Base-by-base conservation (phyloP, 2,888 invertebrate species). In the Xestia rhomboidea region DNA sequence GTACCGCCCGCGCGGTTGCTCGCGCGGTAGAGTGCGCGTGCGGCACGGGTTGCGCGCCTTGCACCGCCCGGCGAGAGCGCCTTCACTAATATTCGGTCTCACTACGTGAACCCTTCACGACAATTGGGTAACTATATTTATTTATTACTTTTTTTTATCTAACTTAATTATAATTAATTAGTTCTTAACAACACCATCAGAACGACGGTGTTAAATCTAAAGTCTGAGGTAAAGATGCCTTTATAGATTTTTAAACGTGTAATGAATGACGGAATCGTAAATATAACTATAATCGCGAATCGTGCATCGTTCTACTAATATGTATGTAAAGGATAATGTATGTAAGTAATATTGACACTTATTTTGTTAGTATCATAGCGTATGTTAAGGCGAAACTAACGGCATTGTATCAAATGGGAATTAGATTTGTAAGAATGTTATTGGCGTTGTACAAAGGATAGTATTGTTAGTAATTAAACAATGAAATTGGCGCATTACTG, bases 161-260 rank as follows among this genome's bases (percentile, higher is more conserved):
- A 95, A 95, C 94, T 95, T 95, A 95, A 95, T 93, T 93, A 93
- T 94, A 94, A 93, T 91, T 91, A 94, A 94, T 94, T 96, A 96
- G 95, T 94, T 94, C 88, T 91, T 95, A 95, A 92, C 90, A 90
- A 90, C 96, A 95, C 95, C 95, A 94, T 95, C 94, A 93, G 91
- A 93, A 93, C 93, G 95, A 93, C 91, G 96, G 96, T 95, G 96
- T 95, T 93, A 94, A 96, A 95, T 95, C 95, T 96, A 95, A 96
- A 96, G 96, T 96, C 96, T 96, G 96, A 96, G 96, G 96, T 96
- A 94, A 96, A 95, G 96, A 96, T 96, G 96, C 96, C 96, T 96
- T 96, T 95, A 94, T 96, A 96, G 96, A 96, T 96, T 96, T 95
- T 95, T 95, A 95, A 96, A 94, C 93, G 90, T 92, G 91, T 93